Evolutionary conservation across 2,888 invertebrate genomes (phyloP).

Genomic region (Drosophila colorata): DNA sequence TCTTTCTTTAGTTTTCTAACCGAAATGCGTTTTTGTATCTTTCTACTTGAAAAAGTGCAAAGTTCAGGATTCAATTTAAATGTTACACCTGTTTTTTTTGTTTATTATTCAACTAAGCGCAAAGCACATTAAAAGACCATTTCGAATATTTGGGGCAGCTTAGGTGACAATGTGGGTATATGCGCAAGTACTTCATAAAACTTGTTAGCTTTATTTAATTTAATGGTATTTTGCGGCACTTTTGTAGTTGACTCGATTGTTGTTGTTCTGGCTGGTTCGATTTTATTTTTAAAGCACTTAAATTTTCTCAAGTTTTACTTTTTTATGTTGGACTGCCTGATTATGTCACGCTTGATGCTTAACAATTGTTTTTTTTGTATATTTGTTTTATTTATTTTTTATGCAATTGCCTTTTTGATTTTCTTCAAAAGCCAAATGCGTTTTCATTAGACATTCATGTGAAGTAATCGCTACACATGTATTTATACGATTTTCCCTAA

Average conservation of each 20-base stretch:
- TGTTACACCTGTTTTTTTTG: constrained; percentile 39
- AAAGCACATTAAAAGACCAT: constrained; percentile 22
- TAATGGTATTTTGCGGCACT: constrained; percentile 50
- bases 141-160: constrained; percentile 17
- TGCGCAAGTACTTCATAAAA: constrained; percentile 22
- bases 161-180: constrained; percentile 20
- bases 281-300: constrained; percentile 64
- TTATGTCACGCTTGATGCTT: constrained; percentile 68
- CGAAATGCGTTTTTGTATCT: constrained; percentile 15
- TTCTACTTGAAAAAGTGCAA: constrained; percentile 48
- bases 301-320: constrained; percentile 33
- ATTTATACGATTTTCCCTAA: constrained; percentile 39
- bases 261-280: constrained; percentile 46
- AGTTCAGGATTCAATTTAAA: constrained; percentile 42
- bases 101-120: constrained; percentile 7
- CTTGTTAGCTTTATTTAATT: constrained; percentile 18
- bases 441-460: constrained; percentile 36
- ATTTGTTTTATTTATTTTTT: constrained; percentile 17
- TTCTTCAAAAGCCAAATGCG: constrained; percentile 28
- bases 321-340: constrained; percentile 42
- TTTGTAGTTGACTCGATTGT: constrained; percentile 42
- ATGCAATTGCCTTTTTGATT: constrained; percentile 24
- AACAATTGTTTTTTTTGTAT: constrained; percentile 48
- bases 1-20: constrained; percentile 18
- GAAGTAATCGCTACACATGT: constrained; percentile 45